Evolutionary conservation across 2,888 invertebrate species (phyloP).

Genomic region (Mycalesis mineus): DNA sequence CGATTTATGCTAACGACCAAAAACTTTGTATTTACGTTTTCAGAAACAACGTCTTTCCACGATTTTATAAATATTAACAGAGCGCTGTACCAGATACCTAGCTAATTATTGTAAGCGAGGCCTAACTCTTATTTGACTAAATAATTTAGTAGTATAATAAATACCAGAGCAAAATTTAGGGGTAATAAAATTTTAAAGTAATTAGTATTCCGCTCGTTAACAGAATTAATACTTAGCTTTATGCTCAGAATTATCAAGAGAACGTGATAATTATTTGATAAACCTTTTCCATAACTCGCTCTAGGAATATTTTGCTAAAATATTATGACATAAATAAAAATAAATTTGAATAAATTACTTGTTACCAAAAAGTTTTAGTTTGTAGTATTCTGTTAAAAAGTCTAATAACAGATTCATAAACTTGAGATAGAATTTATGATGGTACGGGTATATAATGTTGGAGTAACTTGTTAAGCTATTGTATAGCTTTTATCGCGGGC

Average conservation of each 20-base stretch:
- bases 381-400: too few relatives aligned
- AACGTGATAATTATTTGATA: conserved; percentile 1
- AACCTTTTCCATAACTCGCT: conserved; percentile 1
- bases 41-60: not conserved
- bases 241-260: not conserved
- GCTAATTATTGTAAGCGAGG: not conserved
- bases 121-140: not conserved
- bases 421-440: too few relatives aligned
- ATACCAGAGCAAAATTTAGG: not conserved
- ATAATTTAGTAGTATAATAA: not conserved
- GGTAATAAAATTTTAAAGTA: not conserved
- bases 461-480: too few relatives aligned
- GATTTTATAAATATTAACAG: not conserved
- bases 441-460: too few relatives aligned
- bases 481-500: too few relatives aligned
- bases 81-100: not conserved
- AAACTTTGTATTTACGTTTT: not conserved
- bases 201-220: conserved; percentile 4
- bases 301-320: conserved; percentile 35
- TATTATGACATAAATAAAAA: not conserved
- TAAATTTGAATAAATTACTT: too few relatives aligned
- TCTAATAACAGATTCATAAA: too few relatives aligned
- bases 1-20: not conserved
- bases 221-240: not conserved
- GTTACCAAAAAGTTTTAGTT: too few relatives aligned